Percentiles rank a stretch among this genome's conserved stretches.
Conservation (phyloP, 2,888 invertebrate genomes). For the Cephus runcator region DNA sequence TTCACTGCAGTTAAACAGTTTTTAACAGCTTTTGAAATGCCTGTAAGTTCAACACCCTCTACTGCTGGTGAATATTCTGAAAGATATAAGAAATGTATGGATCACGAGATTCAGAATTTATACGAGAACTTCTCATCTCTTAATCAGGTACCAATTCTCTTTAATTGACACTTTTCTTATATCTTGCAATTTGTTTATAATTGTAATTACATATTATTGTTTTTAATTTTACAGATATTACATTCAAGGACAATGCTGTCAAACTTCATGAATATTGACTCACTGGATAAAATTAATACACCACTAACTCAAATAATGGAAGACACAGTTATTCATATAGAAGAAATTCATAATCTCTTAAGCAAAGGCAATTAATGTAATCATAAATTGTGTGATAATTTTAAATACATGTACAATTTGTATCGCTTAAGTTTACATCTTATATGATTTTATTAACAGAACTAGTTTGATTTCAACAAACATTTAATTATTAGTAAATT, state of each 20-base stretch:
- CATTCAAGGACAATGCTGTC: constrained; percentile 31
- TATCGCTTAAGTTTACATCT: neutral
- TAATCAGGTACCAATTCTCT: constrained; percentile 34
- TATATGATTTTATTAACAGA: neutral
- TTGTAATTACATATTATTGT: neutral
- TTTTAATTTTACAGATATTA: constrained; percentile 30
- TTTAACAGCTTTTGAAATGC: constrained; percentile 33
- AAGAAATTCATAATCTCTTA: constrained; percentile 28
- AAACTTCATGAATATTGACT: constrained; percentile 25
- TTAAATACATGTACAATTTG: neutral
- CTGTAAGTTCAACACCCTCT: too few species aligned
- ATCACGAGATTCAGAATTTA: constrained; percentile 28
- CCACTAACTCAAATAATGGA: constrained; percentile 37
- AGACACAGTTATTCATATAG: constrained; percentile 36
- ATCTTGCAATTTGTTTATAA: neutral
- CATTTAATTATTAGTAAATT: neutral
- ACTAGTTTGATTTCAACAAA: neutral
- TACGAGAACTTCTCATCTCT: constrained; percentile 33
- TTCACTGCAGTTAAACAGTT: constrained; percentile 29
- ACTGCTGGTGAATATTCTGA: too few species aligned
- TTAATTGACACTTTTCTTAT: neutral
- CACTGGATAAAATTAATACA: constrained; percentile 23
- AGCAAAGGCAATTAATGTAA: constrained; percentile 2
- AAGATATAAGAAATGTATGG: too few species aligned
- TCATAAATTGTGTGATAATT: constrained; percentile 1